Percentiles rank a stretch among this genome's conserved stretches.
phyloP scores from a whole-genome alignment of 2,797 vertebrate genomes.

The Leucoraja ocellata region DNA sequence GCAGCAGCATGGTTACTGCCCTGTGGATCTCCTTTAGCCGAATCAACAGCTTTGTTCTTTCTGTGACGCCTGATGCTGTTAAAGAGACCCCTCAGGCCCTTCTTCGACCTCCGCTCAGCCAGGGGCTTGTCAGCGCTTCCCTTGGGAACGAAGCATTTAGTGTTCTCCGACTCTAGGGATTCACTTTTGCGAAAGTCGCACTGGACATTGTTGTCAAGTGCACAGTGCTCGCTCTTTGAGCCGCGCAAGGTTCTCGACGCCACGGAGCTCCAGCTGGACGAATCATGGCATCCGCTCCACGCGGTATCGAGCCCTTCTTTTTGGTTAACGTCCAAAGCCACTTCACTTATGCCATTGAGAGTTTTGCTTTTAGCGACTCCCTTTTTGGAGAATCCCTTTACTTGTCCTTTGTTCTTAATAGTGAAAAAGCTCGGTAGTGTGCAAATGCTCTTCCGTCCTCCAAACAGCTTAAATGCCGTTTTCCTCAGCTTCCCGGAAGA shows the following conservation, averaged over 20 bases:
- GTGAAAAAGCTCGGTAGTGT: slow-evolving; percentile 88
- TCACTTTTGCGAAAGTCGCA: slow-evolving; percentile 45
- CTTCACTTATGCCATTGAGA: slow-evolving; percentile 72
- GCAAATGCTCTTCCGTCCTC: slow-evolving; percentile 84
- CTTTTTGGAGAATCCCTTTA: slow-evolving; percentile 70
- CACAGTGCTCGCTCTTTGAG: slow-evolving; percentile 57
- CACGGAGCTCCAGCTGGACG: slow-evolving; percentile 49
- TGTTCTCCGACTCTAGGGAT: slow-evolving; percentile 43
- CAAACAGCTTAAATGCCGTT: slow-evolving; percentile 85
- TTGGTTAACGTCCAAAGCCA: slow-evolving; percentile 45
- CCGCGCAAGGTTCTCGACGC: slow-evolving; percentile 51
- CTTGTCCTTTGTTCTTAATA: slow-evolving; percentile 70
- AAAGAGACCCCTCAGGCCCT: slow-evolving; percentile 79
- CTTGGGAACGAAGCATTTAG: slow-evolving; percentile 54
- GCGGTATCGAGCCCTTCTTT: slow-evolving; percentile 54
- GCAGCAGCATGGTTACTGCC: slow-evolving; percentile 40
- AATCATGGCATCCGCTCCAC: slow-evolving; percentile 55
- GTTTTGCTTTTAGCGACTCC: slow-evolving; percentile 83
- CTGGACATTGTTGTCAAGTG: slow-evolving; percentile 50
- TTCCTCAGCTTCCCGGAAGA: slow-evolving; percentile 76
- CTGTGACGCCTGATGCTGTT: slow-evolving; percentile 83
- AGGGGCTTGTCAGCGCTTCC: slow-evolving; percentile 60
- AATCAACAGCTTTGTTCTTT: slow-evolving; percentile 66
- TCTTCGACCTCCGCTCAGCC: slow-evolving; percentile 70
- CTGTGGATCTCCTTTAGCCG: slow-evolving; percentile 62